phyloP scores from a whole-genome alignment of 2,888 invertebrate species.

The Hyles lineata region DNA sequence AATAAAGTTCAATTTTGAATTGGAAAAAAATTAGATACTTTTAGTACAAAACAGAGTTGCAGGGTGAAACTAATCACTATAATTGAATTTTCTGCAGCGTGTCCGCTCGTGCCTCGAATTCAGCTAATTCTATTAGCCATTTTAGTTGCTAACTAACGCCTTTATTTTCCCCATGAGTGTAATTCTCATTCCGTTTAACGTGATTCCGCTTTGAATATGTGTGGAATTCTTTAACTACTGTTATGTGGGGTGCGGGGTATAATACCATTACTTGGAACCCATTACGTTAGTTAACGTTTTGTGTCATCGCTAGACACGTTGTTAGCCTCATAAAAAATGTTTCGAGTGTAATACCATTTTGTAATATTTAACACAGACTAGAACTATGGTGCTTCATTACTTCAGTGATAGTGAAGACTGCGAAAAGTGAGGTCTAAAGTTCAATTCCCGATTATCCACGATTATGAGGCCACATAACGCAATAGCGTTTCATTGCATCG shows the following conservation, averaged over 20 bases:
- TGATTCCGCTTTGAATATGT: constrained; percentile 45
- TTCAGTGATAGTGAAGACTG: too few relatives aligned
- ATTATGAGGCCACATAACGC: too few relatives aligned
- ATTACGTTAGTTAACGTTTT: neutral
- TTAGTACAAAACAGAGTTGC: constrained; percentile 65
- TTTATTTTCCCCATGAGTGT: constrained; percentile 63
- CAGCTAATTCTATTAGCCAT: constrained; percentile 69
- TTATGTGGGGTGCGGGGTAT: neutral
- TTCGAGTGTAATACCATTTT: too few relatives aligned
- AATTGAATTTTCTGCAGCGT: constrained; percentile 77
- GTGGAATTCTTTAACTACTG: neutral
- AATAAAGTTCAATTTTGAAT: constrained; percentile 48
- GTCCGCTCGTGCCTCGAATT: constrained; percentile 72
- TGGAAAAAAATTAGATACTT: constrained; percentile 52
- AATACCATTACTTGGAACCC: neutral
- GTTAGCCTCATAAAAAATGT: too few relatives aligned
- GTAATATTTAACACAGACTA: too few relatives aligned
- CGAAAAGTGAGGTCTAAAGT: too few relatives aligned
- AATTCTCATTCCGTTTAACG: constrained; percentile 51
- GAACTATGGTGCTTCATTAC: too few relatives aligned
- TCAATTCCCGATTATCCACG: too few relatives aligned
- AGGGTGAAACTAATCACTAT: constrained; percentile 76
- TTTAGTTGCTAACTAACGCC: constrained; percentile 66
- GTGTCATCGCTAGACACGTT: neutral
- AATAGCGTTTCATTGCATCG: too few relatives aligned